phyloP scores from a whole-genome alignment of 2,113 vertebrate genomes.

The Catharus fuscescens region DNA sequence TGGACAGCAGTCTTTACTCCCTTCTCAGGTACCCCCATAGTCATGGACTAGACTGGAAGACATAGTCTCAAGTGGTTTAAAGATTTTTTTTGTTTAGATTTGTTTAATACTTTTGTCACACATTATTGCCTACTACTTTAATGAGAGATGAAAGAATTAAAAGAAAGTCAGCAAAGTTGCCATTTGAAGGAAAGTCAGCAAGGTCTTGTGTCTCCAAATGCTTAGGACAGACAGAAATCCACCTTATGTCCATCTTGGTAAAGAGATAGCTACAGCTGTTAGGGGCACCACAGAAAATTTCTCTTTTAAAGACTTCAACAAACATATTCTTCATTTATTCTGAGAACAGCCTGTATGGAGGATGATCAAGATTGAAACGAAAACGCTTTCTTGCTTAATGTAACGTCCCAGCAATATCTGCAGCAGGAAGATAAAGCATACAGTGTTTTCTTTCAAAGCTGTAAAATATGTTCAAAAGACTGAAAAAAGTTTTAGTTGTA shows the following conservation, averaged over 20 bases:
- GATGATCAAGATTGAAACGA: not conserved
- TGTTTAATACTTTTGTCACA: not conserved
- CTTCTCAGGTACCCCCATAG: not conserved
- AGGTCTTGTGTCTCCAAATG: not conserved
- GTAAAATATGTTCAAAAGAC: not conserved
- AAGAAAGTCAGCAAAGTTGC: not conserved
- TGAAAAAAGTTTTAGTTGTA: not conserved
- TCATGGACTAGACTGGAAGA: not conserved
- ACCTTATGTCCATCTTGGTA: not conserved
- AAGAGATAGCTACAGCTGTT: not conserved
- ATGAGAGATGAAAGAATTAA: not conserved
- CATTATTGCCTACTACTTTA: not conserved
- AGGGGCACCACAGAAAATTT: not conserved
- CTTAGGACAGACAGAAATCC: not conserved
- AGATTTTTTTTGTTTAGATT: not conserved
- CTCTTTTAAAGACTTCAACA: not conserved
- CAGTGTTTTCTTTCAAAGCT: not conserved
- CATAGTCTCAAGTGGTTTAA: not conserved
- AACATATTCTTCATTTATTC: not conserved
- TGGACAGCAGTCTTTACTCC: not conserved
- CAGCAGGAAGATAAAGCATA: not conserved
- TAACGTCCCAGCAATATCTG: not conserved
- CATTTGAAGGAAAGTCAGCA: not conserved
- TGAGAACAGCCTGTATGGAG: not conserved
- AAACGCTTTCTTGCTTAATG: not conserved